Conservation (phyloP, 2,888 invertebrate species). For the Beris morrisii region DNA sequence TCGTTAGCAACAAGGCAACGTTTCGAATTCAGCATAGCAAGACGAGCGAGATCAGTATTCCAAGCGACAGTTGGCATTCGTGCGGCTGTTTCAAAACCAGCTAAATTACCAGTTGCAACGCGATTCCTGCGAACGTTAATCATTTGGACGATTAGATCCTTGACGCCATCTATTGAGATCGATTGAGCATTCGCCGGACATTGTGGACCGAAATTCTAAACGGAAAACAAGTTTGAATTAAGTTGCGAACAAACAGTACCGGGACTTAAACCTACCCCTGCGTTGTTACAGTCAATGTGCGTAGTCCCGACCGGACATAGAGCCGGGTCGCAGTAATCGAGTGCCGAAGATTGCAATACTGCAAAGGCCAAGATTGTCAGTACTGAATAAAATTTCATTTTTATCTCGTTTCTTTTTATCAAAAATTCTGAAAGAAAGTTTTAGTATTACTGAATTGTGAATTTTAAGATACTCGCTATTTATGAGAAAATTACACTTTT, state of each 20-base stretch:
- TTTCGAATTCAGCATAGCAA: constrained; percentile 41
- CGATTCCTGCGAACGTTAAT: constrained; percentile 40
- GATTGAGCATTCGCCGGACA: constrained; percentile 36
- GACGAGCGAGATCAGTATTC: constrained; percentile 39
- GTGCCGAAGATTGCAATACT: background rate
- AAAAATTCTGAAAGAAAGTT: no score
- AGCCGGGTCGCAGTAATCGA: constrained; percentile 6
- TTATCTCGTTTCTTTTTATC: no score
- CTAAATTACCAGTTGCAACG: constrained; percentile 39
- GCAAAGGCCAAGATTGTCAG: no score
- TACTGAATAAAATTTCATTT: no score
- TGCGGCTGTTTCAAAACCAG: constrained; percentile 34
- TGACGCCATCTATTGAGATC: constrained; percentile 28
- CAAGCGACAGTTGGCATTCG: constrained; percentile 41
- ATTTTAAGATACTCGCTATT: no score
- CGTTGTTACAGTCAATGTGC: constrained; percentile 16
- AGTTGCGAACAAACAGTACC: no score
- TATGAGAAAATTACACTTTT: no score
- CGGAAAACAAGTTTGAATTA: background rate
- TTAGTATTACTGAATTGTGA: no score
- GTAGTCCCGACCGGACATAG: background rate
- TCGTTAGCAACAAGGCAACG: constrained; percentile 39
- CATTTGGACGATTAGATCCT: constrained; percentile 33
- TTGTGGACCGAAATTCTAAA: constrained; percentile 12
- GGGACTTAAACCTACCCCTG: constrained; percentile 1